Evolutionary conservation across 2,888 invertebrate genomes (phyloP).

Genomic region (Candidula unifasciata): DNA sequence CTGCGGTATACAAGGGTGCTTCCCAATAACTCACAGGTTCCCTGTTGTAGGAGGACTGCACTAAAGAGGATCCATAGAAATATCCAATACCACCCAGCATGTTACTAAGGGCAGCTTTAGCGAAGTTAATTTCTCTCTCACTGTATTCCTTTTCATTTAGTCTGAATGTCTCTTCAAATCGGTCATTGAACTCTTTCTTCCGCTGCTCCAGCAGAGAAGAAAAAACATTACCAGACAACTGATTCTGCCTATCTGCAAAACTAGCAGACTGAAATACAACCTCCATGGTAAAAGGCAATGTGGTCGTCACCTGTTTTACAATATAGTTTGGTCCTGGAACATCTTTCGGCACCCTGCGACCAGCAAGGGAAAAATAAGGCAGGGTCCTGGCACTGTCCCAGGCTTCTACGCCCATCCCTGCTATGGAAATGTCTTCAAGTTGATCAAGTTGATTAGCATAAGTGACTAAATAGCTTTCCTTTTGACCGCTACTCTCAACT

Average conservation of each 20-base stretch:
- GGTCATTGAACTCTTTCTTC: conserved; percentile 83
- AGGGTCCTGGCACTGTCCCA: conserved; percentile 69
- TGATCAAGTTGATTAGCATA: conserved; percentile 67
- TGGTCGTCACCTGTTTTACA: conserved; percentile 75
- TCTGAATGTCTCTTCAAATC: conserved; percentile 89
- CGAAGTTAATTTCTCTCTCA: conserved; percentile 83
- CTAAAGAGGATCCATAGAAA: conserved; percentile 93
- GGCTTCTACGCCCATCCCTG: conserved; percentile 67
- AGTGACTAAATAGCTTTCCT: conserved; percentile 71
- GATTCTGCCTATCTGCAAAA: conserved; percentile 80
- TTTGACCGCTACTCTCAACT: conserved; percentile 56
- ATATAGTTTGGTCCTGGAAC: conserved; percentile 77
- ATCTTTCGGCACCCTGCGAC: conserved; percentile 72
- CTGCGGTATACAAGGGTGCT: conserved; percentile 92
- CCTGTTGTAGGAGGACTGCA: conserved; percentile 81
- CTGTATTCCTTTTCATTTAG: conserved; percentile 84
- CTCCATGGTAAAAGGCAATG: conserved; percentile 88
- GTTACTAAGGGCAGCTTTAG: conserved; percentile 92
- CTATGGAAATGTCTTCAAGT: conserved; percentile 71
- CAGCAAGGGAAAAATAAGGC: conserved; percentile 70
- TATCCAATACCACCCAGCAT: conserved; percentile 97
- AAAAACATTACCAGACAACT: conserved; percentile 68
- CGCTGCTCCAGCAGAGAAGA: conserved; percentile 59
- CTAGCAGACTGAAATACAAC: conserved; percentile 86
- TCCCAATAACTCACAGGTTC: conserved; percentile 96